Percentiles rank a stretch among this genome's conserved stretches.
These are phyloP conservation scores for Ammodytes dubius DNA, from an alignment of 2,113 vertebrate genomes.

Conservation along the genomic window DNA sequence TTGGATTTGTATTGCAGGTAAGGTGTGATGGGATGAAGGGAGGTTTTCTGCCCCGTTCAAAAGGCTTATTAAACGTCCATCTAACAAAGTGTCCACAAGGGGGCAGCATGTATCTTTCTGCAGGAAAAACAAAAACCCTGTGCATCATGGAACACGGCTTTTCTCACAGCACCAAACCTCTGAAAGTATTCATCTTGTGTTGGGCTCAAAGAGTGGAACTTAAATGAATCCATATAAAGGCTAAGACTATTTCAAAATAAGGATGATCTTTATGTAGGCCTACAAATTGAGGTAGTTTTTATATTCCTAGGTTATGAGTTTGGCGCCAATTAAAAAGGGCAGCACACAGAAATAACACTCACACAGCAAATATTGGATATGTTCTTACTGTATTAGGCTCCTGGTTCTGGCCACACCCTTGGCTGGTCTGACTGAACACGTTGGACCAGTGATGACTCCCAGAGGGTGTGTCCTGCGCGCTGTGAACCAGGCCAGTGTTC, in stretches of 20 bases:
- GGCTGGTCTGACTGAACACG: conserved; percentile 76
- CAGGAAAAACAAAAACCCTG: neutral
- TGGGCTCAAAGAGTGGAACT: rapidly evolving
- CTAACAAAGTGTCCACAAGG: conserved; percentile 41
- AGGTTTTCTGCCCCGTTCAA: neutral
- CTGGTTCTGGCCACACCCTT: conserved; percentile 71
- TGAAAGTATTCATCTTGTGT: neutral
- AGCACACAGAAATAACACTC: neutral
- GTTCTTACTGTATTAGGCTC: neutral
- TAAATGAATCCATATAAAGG: rapidly evolving
- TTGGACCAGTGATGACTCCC: conserved; percentile 77
- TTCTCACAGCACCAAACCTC: neutral
- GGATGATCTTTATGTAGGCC: neutral
- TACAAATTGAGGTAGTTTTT: neutral
- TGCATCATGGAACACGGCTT: neutral
- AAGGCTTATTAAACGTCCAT: no score
- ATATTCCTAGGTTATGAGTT: neutral
- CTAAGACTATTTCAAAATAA: neutral
- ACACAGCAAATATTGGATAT: neutral
- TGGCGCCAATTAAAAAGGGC: neutral
- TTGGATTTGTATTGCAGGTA: neutral
- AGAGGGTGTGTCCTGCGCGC: conserved; percentile 74
- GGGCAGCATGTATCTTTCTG: conserved; percentile 45
- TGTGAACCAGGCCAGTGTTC: conserved; percentile 49
- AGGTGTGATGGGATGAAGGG: neutral